A percentile compares a stretch with the other conserved stretches of the same genome.
Evolutionary conservation across 2,888 invertebrate species (phyloP).

Genomic region (Amblyjoppa proteus): DNA sequence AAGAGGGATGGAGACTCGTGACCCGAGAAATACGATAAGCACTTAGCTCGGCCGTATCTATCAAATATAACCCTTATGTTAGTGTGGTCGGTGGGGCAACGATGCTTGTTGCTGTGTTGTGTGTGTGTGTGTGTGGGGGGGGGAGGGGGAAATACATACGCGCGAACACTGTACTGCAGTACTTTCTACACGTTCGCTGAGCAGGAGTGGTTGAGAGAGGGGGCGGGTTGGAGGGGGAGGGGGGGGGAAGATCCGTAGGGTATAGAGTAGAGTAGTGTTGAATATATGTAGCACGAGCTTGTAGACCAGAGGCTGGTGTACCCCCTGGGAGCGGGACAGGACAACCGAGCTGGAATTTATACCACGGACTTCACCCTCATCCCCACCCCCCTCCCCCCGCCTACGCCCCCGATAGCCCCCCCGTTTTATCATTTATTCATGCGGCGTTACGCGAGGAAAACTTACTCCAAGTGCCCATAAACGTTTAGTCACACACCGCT

Average conservation of each 20-base stretch:
- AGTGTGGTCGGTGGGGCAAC: conserved; percentile 67
- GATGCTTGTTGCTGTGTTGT: conserved; percentile 1
- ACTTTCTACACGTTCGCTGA: conserved; percentile 49
- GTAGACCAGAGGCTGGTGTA: conserved; percentile 70
- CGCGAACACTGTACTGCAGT: conserved; percentile 25
- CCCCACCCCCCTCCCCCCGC: conserved; percentile 69
- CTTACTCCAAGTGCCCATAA: conserved; percentile 83
- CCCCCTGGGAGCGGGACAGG: conserved; percentile 80
- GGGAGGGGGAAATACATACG: conserved; percentile 18
- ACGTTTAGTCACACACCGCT: conserved; percentile 80
- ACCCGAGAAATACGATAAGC: conserved; percentile 84
- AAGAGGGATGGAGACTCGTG: conserved; percentile 55
- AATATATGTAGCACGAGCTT: conserved; percentile 10
- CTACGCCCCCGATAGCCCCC: conserved; percentile 67
- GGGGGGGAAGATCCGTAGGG: conserved; percentile 5
- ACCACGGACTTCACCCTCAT: conserved; percentile 76
- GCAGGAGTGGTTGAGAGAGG: background rate
- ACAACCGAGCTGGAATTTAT: conserved; percentile 83
- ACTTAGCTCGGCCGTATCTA: conserved; percentile 83
- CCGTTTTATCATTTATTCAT: conserved; percentile 82
- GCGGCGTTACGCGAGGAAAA: conserved; percentile 82
- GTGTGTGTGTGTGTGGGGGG: background rate
- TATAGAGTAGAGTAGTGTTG: conserved; percentile 26
- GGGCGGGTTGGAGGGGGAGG: background rate
- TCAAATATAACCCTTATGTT: conserved; percentile 84